Conservation (phyloP, 1,140 invertebrate genomes). For the Chymomyza costata region DNA sequence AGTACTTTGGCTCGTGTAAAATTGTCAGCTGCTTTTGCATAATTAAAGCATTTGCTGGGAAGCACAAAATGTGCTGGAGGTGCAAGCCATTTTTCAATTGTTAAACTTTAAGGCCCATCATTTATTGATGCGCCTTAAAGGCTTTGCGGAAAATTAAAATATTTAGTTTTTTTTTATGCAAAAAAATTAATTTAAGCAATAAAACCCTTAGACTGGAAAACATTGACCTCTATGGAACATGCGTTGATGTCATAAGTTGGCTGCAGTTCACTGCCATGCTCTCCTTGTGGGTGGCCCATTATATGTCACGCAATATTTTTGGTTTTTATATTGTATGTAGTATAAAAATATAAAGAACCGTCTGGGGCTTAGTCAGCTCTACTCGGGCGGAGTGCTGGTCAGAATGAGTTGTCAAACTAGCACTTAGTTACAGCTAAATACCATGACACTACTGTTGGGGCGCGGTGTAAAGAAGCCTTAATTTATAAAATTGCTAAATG, state of each 20-base stretch:
- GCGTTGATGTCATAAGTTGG: conserved; percentile 66
- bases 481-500: conserved; percentile 69
- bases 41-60: conserved; percentile 35
- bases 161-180: too few species aligned
- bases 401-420: conserved; percentile 47
- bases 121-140: too few species aligned
- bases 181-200: too few species aligned
- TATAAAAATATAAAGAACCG: too few species aligned
- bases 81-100: conserved; percentile 22
- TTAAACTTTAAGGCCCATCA: conserved; percentile 20
- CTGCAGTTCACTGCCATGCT: conserved; percentile 26
- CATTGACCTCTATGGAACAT: conserved; percentile 56
- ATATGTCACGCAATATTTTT: conserved; percentile 63
- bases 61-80: conserved; percentile 10
- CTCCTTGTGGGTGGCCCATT: conserved; percentile 1
- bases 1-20: conserved; percentile 17
- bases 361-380: too few species aligned
- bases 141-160: too few species aligned
- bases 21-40: conserved; percentile 41
- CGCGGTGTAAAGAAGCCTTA: conserved; percentile 52
- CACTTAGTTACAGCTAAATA: too few species aligned
- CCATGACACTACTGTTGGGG: conserved; percentile 18
- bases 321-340: conserved; percentile 30
- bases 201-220: conserved; percentile 8
- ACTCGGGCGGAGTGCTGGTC: conserved; percentile 1